phyloP scores from a whole-genome alignment of 2,797 vertebrate genomes.

The Tamandua tetradactyla region DNA sequence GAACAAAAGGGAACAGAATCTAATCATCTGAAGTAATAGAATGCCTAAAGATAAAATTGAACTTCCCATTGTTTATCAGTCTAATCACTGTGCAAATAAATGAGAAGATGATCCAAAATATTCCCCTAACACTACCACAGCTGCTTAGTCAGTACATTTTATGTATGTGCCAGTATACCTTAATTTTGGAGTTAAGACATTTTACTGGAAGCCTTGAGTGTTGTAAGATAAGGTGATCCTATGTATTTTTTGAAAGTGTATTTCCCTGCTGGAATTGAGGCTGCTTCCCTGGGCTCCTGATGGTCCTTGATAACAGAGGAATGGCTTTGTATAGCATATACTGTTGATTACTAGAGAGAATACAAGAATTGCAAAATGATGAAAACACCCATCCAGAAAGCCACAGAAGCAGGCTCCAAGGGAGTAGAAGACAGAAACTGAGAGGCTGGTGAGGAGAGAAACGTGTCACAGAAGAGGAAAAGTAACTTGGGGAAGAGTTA shows the following conservation, averaged over 20 bases:
- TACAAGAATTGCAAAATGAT: background rate
- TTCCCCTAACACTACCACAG: background rate
- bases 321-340: background rate
- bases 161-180: no score
- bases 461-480: background rate
- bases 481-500: fast-evolving
- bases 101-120: background rate
- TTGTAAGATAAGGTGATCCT: background rate
- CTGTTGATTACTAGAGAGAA: background rate
- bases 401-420: background rate
- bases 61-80: background rate
- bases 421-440: background rate
- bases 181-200: background rate
- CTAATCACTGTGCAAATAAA: background rate
- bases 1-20: background rate
- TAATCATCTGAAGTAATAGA: background rate
- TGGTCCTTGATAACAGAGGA: background rate
- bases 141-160: background rate
- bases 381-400: background rate
- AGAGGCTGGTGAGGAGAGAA: background rate
- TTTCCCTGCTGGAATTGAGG: background rate
- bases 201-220: background rate
- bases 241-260: background rate
- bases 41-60: background rate
- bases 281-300: background rate